These are phyloP conservation scores for Perithous albicinctus DNA, from an alignment of 2,888 invertebrate species.

Conservation along the genomic window DNA sequence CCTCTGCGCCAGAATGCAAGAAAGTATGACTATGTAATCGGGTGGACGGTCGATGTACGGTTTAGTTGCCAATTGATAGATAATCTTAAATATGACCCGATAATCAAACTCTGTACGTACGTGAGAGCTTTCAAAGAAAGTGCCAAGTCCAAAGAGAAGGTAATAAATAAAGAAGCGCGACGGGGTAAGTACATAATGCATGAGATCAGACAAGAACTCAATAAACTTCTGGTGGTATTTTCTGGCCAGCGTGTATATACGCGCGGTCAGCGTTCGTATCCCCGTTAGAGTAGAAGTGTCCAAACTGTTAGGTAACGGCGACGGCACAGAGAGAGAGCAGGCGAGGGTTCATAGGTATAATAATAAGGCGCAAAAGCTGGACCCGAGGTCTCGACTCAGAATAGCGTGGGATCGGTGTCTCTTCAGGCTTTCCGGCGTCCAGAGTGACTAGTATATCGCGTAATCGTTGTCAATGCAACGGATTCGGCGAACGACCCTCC, in stretches of 20 bases:
- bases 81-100: too few species aligned
- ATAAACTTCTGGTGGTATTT: background rate
- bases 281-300: constrained; percentile 67
- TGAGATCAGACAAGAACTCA: background rate
- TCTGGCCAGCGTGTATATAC: constrained; percentile 13
- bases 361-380: constrained; percentile 49
- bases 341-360: constrained; percentile 61
- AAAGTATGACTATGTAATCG: too few species aligned
- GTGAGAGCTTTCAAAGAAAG: too few species aligned
- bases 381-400: constrained; percentile 49
- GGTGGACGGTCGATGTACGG: too few species aligned
- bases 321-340: constrained; percentile 37
- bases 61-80: too few species aligned
- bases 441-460: constrained; percentile 9
- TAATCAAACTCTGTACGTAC: too few species aligned
- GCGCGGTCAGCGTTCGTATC: constrained; percentile 44
- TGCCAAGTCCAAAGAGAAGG: too few species aligned
- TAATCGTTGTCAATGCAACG: constrained; percentile 49
- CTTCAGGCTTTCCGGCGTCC: constrained; percentile 35
- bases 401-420: constrained; percentile 65
- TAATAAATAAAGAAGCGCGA: too few species aligned
- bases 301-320: constrained; percentile 71
- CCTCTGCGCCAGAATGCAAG: too few species aligned
- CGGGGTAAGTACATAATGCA: background rate
- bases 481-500: constrained; percentile 61